These are phyloP conservation scores for Tenodera sinensis DNA, from an alignment of 2,888 invertebrate genomes.

Conservation along the genomic window DNA sequence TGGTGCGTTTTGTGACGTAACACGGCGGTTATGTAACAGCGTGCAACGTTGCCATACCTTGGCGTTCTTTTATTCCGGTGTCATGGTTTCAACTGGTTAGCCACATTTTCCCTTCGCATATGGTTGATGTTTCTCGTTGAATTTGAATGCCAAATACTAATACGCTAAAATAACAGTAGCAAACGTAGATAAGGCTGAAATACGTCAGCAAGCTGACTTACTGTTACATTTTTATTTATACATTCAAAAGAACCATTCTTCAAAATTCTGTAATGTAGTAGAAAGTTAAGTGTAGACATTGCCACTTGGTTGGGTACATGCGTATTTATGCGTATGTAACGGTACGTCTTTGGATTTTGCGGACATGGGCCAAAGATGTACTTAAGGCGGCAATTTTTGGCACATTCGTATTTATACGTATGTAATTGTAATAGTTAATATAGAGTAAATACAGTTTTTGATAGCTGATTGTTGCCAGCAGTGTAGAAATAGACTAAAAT, in stretches of 20 bases:
- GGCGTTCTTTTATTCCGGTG: neutral
- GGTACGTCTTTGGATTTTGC: neutral
- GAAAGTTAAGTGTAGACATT: neutral
- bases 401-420: neutral
- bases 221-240: neutral
- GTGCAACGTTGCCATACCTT: slow-evolving; percentile 16
- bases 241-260: neutral
- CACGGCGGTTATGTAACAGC: slow-evolving; percentile 23
- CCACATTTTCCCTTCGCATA: no score
- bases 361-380: neutral
- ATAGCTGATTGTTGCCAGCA: no score
- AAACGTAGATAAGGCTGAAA: neutral
- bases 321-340: neutral
- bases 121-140: no score
- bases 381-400: neutral
- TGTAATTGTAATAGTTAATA: neutral
- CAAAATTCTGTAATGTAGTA: neutral
- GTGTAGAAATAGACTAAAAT: no score
- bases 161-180: neutral
- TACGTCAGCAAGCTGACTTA: neutral
- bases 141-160: no score
- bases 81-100: neutral
- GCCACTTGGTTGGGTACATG: neutral
- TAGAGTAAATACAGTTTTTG: neutral
- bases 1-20: slow-evolving; percentile 19